Conservation (phyloP, 2,797 vertebrate genomes). For the Falco biarmicus region DNA sequence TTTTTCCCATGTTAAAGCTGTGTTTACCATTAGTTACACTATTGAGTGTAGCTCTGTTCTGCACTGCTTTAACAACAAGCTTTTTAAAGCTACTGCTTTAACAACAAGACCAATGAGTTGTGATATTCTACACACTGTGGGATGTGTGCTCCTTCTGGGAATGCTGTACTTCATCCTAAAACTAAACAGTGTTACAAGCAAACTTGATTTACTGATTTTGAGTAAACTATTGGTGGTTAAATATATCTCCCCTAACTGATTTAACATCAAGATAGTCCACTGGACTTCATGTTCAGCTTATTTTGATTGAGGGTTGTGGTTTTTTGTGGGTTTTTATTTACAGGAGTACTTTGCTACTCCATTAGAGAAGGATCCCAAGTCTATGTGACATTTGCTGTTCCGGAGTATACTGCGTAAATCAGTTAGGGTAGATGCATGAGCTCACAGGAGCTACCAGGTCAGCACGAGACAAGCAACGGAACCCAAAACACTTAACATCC, state of each 20-base stretch:
- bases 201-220: not conserved
- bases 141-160: not conserved
- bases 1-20: not conserved
- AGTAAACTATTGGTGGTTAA: not conserved
- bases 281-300: not conserved
- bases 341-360: not conserved
- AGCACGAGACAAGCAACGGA: not conserved
- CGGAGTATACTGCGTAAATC: not conserved
- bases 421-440: not conserved
- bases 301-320: accelerated
- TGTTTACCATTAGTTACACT: not conserved
- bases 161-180: not conserved
- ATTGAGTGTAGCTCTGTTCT: not conserved
- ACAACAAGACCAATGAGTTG: not conserved
- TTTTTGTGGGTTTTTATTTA: not conserved
- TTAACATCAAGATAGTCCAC: not conserved
- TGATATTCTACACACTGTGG: not conserved
- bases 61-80: too few relatives aligned
- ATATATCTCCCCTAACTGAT: not conserved
- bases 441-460: not conserved
- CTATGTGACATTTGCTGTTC: not conserved
- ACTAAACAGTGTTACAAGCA: not conserved
- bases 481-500: not conserved
- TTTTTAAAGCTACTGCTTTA: not conserved
- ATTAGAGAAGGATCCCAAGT: not conserved